Evolutionary conservation across 2,888 invertebrate species (phyloP), one percentile per base, ranked within the genome.

Genomic region (Celastrina argiolus): DNA sequence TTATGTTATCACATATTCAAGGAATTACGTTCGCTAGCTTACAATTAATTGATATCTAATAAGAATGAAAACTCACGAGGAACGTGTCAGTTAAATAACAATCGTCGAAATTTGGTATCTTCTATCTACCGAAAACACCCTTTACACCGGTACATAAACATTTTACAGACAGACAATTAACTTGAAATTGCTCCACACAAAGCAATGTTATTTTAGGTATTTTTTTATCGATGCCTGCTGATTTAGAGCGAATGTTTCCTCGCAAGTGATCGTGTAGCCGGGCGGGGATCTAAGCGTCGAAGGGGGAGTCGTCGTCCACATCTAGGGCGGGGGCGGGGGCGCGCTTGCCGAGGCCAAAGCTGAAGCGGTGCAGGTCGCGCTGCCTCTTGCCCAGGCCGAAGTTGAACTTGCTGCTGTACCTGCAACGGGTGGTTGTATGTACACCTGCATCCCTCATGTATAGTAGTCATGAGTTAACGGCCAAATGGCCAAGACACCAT

Each of bases 371-470:
- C 74, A 88, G 76, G 71, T 92, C 85, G 61, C 89, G 76, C 80
- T 93, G 87, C 72, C 93, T 84, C 74, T 92, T 92, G 16, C 94
- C 93, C 22, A 93, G 81, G 22, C 92, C 92, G 76, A 92, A 92
- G 80, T 93, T 92, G 83, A 94, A 92, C 75, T 91, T 82, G 83
- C 83, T 81, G 82, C 82, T 82, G 63, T 80, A 75, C 51, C 51
- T 51, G 51, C 22, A 51, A 51, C 22, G 22, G 2, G 10, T 4
- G 3, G 1, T 1, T 42, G 41, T 42, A 16, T 16, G 1, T 42
- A 42, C 39, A 12, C 12, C 10, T 39, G 34, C n/a, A n/a, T n/a
- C n/a, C n/a, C 31, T 2, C 31, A 2, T 31, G 2, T 31, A 31
- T n/a, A n/a, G n/a, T n/a, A n/a, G n/a, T n/a, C n/a, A n/a, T n/a